Conservation (phyloP, 2,113 vertebrate genomes). For the Pelmatolapia mariae region DNA sequence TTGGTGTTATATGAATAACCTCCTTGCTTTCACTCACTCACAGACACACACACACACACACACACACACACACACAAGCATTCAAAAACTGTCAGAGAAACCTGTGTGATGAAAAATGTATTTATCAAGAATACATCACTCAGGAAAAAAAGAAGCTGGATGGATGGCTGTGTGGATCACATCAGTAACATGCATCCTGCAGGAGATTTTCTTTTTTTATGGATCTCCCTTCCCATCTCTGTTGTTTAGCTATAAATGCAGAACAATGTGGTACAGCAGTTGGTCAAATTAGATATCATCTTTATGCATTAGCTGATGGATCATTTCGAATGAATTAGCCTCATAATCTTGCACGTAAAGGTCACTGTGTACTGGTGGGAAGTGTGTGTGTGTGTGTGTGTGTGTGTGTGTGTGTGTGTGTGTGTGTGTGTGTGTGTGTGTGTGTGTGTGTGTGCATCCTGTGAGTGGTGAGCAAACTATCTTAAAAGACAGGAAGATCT, state of each 20-base stretch:
- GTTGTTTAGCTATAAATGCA: background rate
- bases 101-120: background rate
- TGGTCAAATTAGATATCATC: slow-evolving; percentile 6
- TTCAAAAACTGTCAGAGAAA: background rate
- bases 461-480: background rate
- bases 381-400: slow-evolving; percentile 7
- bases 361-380: slow-evolving; percentile 10
- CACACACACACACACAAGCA: background rate
- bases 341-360: slow-evolving; percentile 43
- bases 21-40: background rate
- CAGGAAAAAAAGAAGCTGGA: background rate
- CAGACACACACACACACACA: background rate
- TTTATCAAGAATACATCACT: slow-evolving; percentile 28
- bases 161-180: background rate
- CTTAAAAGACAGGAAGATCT: background rate
- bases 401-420: slow-evolving; percentile 1
- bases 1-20: background rate
- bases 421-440: slow-evolving; percentile 2
- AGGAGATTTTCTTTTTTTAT: background rate
- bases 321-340: slow-evolving; percentile 41
- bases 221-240: background rate
- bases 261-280: background rate
- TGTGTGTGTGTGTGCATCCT: background rate
- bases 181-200: background rate
- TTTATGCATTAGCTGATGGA: background rate